phyloP scores from a whole-genome alignment of 2,113 vertebrate species.

The Ceyx melanurus region DNA sequence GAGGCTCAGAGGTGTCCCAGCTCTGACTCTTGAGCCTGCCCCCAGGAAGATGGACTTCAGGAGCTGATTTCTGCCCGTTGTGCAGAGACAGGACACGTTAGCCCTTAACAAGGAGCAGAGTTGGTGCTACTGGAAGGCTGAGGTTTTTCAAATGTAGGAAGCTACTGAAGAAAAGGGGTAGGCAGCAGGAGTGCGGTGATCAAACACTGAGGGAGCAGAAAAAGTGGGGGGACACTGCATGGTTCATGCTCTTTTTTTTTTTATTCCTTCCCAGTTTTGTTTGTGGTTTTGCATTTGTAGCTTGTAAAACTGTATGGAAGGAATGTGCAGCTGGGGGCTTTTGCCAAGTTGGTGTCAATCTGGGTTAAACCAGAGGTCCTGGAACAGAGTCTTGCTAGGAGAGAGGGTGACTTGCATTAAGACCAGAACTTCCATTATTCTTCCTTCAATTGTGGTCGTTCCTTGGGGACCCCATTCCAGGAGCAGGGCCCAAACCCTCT shows the following conservation, averaged over 20 bases:
- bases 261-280: constrained; percentile 9
- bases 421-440: constrained; percentile 51
- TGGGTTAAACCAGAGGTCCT: constrained; percentile 62
- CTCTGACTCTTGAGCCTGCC: neutral
- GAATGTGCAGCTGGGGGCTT: constrained; percentile 63
- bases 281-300: constrained; percentile 63
- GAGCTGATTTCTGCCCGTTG: neutral
- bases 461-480: constrained; percentile 15
- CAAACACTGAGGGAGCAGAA: neutral
- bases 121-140: neutral
- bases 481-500: constrained; percentile 5
- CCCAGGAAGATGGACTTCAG: neutral
- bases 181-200: neutral
- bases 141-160: neutral
- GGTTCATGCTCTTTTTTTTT: neutral
- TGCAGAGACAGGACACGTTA: neutral
- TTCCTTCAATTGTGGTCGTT: constrained; percentile 14
- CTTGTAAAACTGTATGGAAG: constrained; percentile 62
- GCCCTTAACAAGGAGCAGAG: neutral
- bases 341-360: constrained; percentile 53
- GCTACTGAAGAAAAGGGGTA: neutral
- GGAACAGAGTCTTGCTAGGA: neutral
- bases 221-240: neutral
- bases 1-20: neutral
- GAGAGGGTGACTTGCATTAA: constrained; percentile 25